phyloP scores from a whole-genome alignment of 2,113 vertebrate genomes.

The Jacana jacana region DNA sequence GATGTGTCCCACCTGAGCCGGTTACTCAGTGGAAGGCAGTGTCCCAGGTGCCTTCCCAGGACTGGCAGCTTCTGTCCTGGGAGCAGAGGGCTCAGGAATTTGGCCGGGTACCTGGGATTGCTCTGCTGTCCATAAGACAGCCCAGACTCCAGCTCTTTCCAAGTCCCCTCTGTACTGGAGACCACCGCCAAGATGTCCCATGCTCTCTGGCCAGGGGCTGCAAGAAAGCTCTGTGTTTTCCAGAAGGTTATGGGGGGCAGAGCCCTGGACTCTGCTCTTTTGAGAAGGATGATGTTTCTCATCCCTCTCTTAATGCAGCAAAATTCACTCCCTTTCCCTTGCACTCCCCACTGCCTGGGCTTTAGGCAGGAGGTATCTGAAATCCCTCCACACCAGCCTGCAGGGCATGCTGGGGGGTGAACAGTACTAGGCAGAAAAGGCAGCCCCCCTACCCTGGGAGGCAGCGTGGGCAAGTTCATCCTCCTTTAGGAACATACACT shows the following conservation, averaged over 20 bases:
- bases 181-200: rapidly evolving
- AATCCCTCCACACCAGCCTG: background rate
- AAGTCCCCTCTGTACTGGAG: background rate
- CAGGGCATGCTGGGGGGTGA: background rate
- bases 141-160: background rate
- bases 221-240: background rate
- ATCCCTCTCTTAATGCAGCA: too few species aligned
- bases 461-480: background rate
- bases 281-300: background rate
- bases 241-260: background rate
- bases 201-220: background rate
- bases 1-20: background rate
- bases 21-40: rapidly evolving
- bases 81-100: rapidly evolving
- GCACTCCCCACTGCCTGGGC: background rate
- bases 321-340: background rate
- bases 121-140: background rate
- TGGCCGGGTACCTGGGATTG: too few species aligned
- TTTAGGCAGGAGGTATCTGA: background rate
- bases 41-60: background rate
- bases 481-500: background rate
- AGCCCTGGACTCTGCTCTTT: background rate
- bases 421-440: background rate
- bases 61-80: background rate
- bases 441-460: background rate